A percentile compares a stretch with the other conserved stretches of the same genome.
phyloP scores from a whole-genome alignment of 2,888 invertebrate species.

The Phlogophora meticulosa region DNA sequence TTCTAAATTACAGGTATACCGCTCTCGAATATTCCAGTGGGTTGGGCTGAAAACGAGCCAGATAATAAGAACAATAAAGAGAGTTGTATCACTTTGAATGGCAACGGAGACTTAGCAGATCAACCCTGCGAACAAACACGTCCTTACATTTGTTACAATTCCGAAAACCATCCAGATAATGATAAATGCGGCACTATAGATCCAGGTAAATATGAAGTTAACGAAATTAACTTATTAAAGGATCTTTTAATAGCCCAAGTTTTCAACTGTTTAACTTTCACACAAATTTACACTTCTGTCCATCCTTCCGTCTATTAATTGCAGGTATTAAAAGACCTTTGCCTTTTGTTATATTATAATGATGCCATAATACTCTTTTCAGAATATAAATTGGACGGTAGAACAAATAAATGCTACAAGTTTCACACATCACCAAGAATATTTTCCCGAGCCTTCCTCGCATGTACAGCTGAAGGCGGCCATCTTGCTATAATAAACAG shows the following conservation, averaged over 20 bases:
- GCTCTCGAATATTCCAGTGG: constrained; percentile 36
- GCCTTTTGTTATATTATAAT: background rate
- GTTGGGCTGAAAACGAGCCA: constrained; percentile 60
- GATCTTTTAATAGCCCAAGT: no score
- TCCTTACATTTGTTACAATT: constrained; percentile 60
- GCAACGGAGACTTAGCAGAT: constrained; percentile 48
- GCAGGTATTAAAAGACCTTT: no score
- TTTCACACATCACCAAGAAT: constrained; percentile 71
- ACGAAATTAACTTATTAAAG: no score
- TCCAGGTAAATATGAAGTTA: constrained; percentile 18
- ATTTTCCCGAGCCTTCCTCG: constrained; percentile 73
- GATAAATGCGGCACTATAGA: constrained; percentile 63
- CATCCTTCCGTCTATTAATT: no score
- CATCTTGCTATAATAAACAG: constrained; percentile 77
- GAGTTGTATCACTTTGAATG: constrained; percentile 58
- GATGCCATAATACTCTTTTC: constrained; percentile 18
- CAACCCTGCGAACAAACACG: constrained; percentile 35
- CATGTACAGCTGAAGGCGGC: constrained; percentile 77
- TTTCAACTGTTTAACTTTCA: no score
- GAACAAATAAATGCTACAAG: constrained; percentile 78
- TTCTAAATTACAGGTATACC: constrained; percentile 54
- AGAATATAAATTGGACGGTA: constrained; percentile 71
- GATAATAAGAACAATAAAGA: constrained; percentile 55
- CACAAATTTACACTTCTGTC: no score
- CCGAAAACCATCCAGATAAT: background rate